These are phyloP conservation scores for Caranx ignobilis DNA, from an alignment of 2,113 vertebrate genomes.

Conservation along the genomic window DNA sequence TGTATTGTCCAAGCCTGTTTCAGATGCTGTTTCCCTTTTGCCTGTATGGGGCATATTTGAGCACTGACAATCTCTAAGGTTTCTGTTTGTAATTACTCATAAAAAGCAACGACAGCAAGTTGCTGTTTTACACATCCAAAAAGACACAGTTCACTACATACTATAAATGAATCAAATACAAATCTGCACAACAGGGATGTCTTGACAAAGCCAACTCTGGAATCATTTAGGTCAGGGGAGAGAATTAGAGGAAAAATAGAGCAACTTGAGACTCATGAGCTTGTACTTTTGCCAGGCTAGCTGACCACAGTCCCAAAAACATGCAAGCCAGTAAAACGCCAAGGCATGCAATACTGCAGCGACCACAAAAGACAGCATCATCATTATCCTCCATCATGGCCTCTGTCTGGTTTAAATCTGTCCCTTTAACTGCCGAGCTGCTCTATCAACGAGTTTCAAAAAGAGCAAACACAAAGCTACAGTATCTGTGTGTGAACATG, in stretches of 20 bases:
- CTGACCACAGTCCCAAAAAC: slow-evolving; percentile 78
- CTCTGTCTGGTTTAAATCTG: slow-evolving; percentile 68
- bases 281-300: slow-evolving; percentile 56
- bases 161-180: not conserved
- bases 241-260: slow-evolving; percentile 62
- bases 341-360: slow-evolving; percentile 72
- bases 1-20: not conserved
- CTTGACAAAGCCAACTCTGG: slow-evolving; percentile 31
- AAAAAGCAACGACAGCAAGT: slow-evolving; percentile 2
- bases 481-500: not conserved
- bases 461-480: slow-evolving; percentile 7
- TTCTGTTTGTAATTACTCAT: not conserved
- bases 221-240: slow-evolving; percentile 61
- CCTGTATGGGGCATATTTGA: not conserved
- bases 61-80: not conserved
- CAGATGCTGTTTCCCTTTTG: not conserved
- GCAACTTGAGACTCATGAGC: slow-evolving; percentile 67
- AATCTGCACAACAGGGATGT: slow-evolving; percentile 8
- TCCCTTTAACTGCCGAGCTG: slow-evolving; percentile 57
- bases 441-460: slow-evolving; percentile 33
- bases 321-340: slow-evolving; percentile 71
- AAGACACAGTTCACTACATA: not conserved
- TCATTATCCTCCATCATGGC: slow-evolving; percentile 76
- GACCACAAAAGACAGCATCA: slow-evolving; percentile 76
- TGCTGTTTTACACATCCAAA: not conserved